A percentile compares a stretch with the other conserved stretches of the same genome.
Evolutionary conservation across 2,797 vertebrate species (phyloP).

Genomic region (Acanthurus tractus): DNA sequence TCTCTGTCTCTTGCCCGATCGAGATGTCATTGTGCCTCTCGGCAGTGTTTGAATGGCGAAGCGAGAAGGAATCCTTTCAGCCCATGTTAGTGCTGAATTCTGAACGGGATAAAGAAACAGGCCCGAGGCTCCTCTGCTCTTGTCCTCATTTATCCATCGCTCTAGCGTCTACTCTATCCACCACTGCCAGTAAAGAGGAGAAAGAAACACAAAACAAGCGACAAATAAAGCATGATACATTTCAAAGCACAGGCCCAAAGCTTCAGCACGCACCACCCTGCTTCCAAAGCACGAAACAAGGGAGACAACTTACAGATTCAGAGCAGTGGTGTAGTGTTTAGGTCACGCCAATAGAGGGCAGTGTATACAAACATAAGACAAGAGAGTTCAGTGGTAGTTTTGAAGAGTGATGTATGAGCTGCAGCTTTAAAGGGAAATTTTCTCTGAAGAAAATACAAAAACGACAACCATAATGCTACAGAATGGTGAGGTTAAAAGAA

Average conservation of each 20-base stretch:
- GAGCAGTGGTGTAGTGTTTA: slow-evolving; percentile 33
- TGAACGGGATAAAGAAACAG: slow-evolving; percentile 69
- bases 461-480: background rate
- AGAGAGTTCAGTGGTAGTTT: background rate
- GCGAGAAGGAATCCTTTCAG: slow-evolving; percentile 80
- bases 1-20: slow-evolving; percentile 36
- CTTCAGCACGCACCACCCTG: slow-evolving; percentile 37
- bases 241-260: slow-evolving; percentile 60
- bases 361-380: slow-evolving; percentile 38
- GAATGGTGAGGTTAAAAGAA: background rate
- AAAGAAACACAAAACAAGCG: slow-evolving; percentile 46
- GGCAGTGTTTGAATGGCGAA: slow-evolving; percentile 66
- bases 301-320: slow-evolving; percentile 19
- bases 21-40: slow-evolving; percentile 72
- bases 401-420: slow-evolving; percentile 7
- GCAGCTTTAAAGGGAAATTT: background rate
- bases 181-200: slow-evolving; percentile 50
- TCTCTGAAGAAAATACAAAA: background rate
- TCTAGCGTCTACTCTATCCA: slow-evolving; percentile 42
- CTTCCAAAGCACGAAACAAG: slow-evolving; percentile 36
- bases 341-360: slow-evolving; percentile 65
- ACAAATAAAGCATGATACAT: slow-evolving; percentile 62
- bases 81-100: slow-evolving; percentile 77
- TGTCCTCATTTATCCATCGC: slow-evolving; percentile 72
- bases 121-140: slow-evolving; percentile 59